Conservation (phyloP, 2,797 vertebrate genomes). For the Bradypus variegatus region DNA sequence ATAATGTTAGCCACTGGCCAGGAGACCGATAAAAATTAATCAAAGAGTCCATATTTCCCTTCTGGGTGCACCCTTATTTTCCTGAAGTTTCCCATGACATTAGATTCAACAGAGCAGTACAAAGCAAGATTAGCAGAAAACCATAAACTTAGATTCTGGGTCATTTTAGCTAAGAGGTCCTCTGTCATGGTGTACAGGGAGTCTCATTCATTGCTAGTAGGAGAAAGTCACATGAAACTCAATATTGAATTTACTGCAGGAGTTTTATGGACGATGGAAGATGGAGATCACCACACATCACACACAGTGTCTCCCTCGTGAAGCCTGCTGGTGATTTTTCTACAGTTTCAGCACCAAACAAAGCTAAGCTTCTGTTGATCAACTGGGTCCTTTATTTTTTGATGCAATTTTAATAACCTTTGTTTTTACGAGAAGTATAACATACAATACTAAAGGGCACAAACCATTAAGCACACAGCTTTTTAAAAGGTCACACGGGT, state of each 20-base stretch:
- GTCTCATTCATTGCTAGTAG: background rate
- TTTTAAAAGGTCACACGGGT: background rate
- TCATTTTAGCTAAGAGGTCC: background rate
- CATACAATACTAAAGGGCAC: background rate
- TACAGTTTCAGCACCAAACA: background rate
- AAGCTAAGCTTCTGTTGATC: background rate
- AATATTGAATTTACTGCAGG: background rate
- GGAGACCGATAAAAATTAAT: conserved; percentile 5
- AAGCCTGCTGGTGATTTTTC: background rate
- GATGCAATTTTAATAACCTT: background rate
- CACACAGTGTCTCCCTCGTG: background rate
- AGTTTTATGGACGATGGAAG: background rate
- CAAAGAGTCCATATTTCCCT: background rate
- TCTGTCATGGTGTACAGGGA: background rate
- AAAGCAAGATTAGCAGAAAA: background rate
- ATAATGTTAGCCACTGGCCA: background rate
- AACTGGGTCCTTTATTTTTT: background rate
- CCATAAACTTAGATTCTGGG: conserved; percentile 24
- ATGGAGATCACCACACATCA: background rate
- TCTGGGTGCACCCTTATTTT: conserved; percentile 11
- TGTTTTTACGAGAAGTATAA: background rate
- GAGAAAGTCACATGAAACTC: background rate
- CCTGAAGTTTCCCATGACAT: background rate
- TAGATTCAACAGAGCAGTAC: background rate
- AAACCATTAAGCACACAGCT: background rate